A percentile compares a stretch with the other conserved stretches of the same genome.
Evolutionary conservation across 2,888 invertebrate genomes (phyloP).

Genomic region (Apotomis turbidana): DNA sequence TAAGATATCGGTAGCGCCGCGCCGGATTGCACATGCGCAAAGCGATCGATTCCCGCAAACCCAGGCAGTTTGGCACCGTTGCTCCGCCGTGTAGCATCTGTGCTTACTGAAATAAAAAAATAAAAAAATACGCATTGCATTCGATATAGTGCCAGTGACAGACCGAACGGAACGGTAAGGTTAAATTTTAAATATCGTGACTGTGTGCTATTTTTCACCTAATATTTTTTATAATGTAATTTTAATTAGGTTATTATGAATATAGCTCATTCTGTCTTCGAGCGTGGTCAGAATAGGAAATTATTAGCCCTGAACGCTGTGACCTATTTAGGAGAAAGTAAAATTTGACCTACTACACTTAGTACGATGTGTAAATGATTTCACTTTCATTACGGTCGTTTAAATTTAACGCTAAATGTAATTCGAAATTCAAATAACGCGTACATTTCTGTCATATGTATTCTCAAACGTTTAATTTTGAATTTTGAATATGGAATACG

Average conservation of each 20-base stretch:
- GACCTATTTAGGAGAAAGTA: constrained; percentile 28
- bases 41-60: constrained; percentile 74
- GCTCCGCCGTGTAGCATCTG: constrained; percentile 47
- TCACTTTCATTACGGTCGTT: constrained; percentile 2
- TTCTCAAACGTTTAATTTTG: neutral
- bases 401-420: neutral
- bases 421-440: neutral
- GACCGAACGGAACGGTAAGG: constrained; percentile 49
- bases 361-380: constrained; percentile 1
- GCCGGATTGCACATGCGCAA: constrained; percentile 70
- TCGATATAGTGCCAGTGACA: constrained; percentile 48
- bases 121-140: constrained; percentile 70
- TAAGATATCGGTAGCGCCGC: constrained; percentile 76
- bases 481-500: neutral
- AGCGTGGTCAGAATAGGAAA: constrained; percentile 7
- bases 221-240: neutral
- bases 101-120: constrained; percentile 10
- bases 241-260: constrained; percentile 16
- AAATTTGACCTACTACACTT: constrained; percentile 15
- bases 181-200: constrained; percentile 32
- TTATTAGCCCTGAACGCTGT: neutral
- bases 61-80: constrained; percentile 71
- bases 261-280: neutral
- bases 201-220: constrained; percentile 24
- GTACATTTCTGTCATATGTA: too few species aligned